Conservation (phyloP, 2,797 vertebrate genomes). For the Erpetoichthys calabaricus region DNA sequence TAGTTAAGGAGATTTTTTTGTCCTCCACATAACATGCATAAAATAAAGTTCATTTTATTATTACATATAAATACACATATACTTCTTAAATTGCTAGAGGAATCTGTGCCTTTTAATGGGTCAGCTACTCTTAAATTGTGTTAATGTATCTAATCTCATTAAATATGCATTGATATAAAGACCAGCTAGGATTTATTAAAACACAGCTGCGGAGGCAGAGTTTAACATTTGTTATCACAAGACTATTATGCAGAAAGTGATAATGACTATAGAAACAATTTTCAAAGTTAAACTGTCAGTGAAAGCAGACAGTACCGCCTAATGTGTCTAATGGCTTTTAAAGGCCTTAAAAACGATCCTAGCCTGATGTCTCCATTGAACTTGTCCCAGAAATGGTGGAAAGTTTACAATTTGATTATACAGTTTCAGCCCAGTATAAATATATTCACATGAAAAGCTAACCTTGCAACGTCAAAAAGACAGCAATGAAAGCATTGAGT, state of each 20-base stretch:
- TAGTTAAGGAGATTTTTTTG: no score
- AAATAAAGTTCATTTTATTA: no score
- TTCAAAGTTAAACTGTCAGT: slow-evolving; percentile 18
- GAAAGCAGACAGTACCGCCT: slow-evolving; percentile 13
- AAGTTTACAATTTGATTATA: background rate
- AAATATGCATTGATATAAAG: no score
- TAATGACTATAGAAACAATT: slow-evolving; percentile 7
- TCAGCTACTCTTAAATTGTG: no score
- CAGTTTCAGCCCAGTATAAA: background rate
- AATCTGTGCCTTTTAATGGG: no score
- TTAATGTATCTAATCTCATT: no score
- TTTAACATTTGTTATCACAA: no score
- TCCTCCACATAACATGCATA: no score
- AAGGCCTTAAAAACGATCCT: slow-evolving; percentile 9
- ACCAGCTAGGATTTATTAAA: no score
- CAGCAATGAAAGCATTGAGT: background rate
- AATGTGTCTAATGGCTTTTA: slow-evolving; percentile 16
- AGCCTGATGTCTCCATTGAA: background rate
- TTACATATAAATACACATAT: no score
- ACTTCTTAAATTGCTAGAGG: no score
- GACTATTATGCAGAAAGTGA: background rate
- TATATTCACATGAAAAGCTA: background rate
- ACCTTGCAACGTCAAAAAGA: background rate
- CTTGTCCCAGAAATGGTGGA: background rate
- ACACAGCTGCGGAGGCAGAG: no score